These are phyloP conservation scores for Rhodinocichla rosea DNA, from an alignment of 2,113 vertebrate species.

Conservation along the genomic window DNA sequence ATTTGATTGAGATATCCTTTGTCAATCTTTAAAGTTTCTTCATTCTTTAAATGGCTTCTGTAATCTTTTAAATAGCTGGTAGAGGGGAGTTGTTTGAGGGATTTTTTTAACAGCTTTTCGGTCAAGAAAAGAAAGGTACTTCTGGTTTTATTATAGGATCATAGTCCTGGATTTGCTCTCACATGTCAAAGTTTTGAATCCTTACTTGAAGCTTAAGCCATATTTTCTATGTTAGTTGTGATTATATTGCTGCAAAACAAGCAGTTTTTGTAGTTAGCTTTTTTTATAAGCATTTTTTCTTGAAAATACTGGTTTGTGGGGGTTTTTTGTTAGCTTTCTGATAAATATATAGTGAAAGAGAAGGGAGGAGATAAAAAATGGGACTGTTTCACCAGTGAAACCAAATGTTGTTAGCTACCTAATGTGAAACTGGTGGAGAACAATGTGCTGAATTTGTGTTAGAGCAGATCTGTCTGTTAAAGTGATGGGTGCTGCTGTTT, in stretches of 20 bases:
- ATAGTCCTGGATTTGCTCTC: not conserved
- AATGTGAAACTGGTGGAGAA: not conserved
- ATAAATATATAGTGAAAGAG: not conserved
- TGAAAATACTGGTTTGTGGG: accelerated
- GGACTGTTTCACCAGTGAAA: not conserved
- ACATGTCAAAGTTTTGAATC: not conserved
- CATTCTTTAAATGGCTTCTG: not conserved
- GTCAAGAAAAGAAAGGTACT: not conserved
- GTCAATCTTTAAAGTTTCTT: not conserved
- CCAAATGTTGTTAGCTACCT: not conserved
- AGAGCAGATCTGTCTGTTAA: not conserved
- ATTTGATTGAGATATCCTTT: not conserved
- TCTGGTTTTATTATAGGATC: not conserved
- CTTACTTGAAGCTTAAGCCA: not conserved
- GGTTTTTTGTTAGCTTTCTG: not conserved
- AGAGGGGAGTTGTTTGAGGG: not conserved
- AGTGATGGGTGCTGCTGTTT: not conserved
- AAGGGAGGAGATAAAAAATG: not conserved
- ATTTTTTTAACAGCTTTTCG: not conserved
- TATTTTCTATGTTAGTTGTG: not conserved
- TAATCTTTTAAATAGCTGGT: not conserved
- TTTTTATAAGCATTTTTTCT: not conserved
- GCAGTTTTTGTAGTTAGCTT: not conserved
- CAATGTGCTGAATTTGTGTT: not conserved
- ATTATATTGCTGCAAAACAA: not conserved